Evolutionary conservation across 2,797 vertebrate species (phyloP).

Genomic region (Hozukius guyotensis): DNA sequence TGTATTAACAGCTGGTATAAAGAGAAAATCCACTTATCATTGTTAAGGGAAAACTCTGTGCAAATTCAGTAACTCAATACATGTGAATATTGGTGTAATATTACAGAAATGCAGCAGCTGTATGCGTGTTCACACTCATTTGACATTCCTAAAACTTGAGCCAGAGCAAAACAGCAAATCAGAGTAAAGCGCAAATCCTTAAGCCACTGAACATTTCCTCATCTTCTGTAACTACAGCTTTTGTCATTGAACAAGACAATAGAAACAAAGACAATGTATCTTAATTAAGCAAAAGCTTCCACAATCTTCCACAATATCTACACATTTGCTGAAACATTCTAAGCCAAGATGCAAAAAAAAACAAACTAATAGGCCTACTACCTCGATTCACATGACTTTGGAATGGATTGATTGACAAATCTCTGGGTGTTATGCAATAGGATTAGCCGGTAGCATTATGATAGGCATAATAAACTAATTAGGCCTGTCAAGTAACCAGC

Average conservation of each 20-base stretch:
- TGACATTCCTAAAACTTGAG: background rate
- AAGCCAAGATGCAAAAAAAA: slow-evolving; percentile 9
- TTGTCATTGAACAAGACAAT: background rate
- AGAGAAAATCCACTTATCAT: background rate
- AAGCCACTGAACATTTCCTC: background rate
- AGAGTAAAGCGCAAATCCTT: background rate
- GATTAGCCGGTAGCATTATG: slow-evolving; percentile 15
- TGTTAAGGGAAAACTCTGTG: background rate
- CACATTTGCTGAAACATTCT: background rate
- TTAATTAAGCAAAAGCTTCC: background rate
- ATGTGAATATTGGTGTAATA: background rate
- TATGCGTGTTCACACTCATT: slow-evolving; percentile 3
- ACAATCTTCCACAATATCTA: background rate
- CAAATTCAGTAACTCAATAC: background rate
- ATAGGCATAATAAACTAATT: slow-evolving; percentile 17
- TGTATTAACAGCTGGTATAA: background rate
- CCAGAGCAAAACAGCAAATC: background rate
- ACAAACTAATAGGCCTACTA: background rate
- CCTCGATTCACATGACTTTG: slow-evolving; percentile 4
- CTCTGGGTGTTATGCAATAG: slow-evolving; percentile 36
- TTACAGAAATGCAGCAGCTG: slow-evolving; percentile 4
- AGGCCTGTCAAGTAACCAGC: slow-evolving; percentile 10
- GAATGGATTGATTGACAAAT: slow-evolving; percentile 20
- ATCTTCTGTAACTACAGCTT: background rate
- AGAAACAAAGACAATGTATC: background rate